These are phyloP conservation scores for Drosophila macrospina DNA, from an alignment of 2,888 invertebrate species.

Conservation along the genomic window DNA sequence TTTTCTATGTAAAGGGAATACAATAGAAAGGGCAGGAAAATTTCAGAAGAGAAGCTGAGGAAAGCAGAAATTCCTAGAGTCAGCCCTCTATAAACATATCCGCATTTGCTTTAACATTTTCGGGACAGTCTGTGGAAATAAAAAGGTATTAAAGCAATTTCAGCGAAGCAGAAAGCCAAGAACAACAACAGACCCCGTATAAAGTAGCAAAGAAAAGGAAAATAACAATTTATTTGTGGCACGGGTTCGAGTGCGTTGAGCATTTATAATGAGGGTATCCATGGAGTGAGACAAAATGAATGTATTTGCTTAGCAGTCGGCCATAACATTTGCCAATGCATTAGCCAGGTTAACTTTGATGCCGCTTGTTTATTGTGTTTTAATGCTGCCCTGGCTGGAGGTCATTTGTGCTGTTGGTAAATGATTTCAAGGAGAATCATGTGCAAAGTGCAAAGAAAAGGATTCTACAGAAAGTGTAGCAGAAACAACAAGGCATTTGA, in stretches of 20 bases:
- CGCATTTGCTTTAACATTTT: slow-evolving; percentile 52
- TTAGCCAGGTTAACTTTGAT: slow-evolving; percentile 20
- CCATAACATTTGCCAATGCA: slow-evolving; percentile 54
- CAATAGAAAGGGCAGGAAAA: slow-evolving; percentile 6
- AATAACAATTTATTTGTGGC: neutral
- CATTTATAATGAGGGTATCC: slow-evolving; percentile 60
- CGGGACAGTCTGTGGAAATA: slow-evolving; percentile 25
- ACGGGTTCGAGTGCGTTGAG: slow-evolving; percentile 24
- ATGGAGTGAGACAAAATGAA: slow-evolving; percentile 23
- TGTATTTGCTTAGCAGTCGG: slow-evolving; percentile 57
- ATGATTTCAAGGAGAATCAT: too few relatives aligned
- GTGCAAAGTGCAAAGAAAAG: too few relatives aligned
- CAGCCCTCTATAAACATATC: slow-evolving; percentile 40
- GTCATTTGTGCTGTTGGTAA: neutral
- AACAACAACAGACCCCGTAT: neutral
- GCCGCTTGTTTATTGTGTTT: slow-evolving; percentile 6
- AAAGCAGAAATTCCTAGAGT: slow-evolving; percentile 32
- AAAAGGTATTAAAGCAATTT: slow-evolving; percentile 26
- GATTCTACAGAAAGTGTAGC: neutral
- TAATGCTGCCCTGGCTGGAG: neutral
- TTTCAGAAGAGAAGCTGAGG: neutral
- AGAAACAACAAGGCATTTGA: too few relatives aligned
- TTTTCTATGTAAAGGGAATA: slow-evolving; percentile 35
- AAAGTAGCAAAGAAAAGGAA: neutral
- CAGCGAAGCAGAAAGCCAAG: slow-evolving; percentile 22